A percentile compares a stretch with the other conserved stretches of the same genome.
Conservation (phyloP, 30 jellyfish, hydroid and myxozoan species). For the Pelagia noctiluca region DNA sequence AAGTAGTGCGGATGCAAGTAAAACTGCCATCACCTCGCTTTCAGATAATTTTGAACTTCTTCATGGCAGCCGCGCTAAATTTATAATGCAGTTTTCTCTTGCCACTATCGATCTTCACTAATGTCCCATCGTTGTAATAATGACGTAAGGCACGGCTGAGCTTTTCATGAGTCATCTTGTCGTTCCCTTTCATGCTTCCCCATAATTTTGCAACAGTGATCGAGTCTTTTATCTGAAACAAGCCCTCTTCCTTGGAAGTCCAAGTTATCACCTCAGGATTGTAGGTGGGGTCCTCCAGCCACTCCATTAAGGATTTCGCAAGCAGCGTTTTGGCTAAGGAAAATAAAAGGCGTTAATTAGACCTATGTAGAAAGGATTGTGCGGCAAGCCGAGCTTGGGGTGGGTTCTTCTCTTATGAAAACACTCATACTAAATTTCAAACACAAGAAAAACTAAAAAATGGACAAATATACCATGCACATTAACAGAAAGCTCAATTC, state of each 20-base stretch:
- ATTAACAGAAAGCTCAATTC: no score
- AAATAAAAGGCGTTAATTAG: not conserved
- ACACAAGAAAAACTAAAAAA: no score
- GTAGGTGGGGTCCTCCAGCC: constrained; percentile 40
- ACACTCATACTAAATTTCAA: no score
- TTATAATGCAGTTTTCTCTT: constrained; percentile 71
- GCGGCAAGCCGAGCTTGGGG: no score
- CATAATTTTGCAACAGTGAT: constrained; percentile 62
- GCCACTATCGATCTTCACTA: constrained; percentile 48
- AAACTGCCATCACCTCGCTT: no score
- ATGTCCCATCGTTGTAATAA: constrained; percentile 80
- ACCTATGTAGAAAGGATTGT: no score
- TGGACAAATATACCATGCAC: no score
- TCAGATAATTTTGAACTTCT: constrained; percentile 37
- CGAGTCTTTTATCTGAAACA: constrained; percentile 81
- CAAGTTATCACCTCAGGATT: constrained; percentile 67
- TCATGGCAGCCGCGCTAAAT: constrained; percentile 54
- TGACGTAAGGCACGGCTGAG: constrained; percentile 88
- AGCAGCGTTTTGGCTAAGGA: constrained; percentile 53
- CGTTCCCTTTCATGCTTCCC: constrained; percentile 81
- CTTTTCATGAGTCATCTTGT: constrained; percentile 84
- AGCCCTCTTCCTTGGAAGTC: constrained; percentile 70
- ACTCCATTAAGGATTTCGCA: constrained; percentile 49
- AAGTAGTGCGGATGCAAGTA: no score
- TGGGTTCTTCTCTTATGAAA: no score